These are phyloP conservation scores for Amiota mariae DNA, from an alignment of 2,888 invertebrate genomes.

Conservation along the genomic window DNA sequence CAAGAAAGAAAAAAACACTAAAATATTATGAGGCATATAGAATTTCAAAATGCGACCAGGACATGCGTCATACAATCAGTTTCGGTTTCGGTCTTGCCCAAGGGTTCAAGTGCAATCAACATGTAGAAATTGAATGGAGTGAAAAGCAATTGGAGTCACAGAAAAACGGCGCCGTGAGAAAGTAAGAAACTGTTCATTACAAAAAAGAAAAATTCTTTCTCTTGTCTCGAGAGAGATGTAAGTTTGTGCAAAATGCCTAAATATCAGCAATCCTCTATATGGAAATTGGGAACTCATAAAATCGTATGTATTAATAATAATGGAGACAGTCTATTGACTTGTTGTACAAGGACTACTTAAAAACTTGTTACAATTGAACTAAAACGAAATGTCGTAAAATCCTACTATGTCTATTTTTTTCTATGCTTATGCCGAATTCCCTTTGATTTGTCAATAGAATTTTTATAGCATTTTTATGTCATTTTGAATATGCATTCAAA, in stretches of 20 bases:
- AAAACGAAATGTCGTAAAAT: constrained; percentile 31
- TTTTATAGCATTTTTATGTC: constrained; percentile 68
- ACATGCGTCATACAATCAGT: neutral
- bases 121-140: neutral
- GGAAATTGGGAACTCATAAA: constrained; percentile 17
- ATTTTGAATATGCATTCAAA: constrained; percentile 60
- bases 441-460: constrained; percentile 18
- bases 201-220: neutral
- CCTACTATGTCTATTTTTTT: neutral
- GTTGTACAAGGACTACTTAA: constrained; percentile 11
- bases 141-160: constrained; percentile 14
- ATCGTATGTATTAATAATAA: neutral
- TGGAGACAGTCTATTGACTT: constrained; percentile 3
- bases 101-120: constrained; percentile 15
- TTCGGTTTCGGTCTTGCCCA: neutral
- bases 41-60: constrained; percentile 29
- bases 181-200: neutral
- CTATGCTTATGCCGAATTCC: no score
- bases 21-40: constrained; percentile 33
- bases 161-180: constrained; percentile 26
- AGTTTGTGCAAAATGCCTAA: constrained; percentile 23
- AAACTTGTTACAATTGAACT: constrained; percentile 14
- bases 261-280: neutral
- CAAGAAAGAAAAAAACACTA: constrained; percentile 28
- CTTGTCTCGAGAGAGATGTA: neutral